Percentiles rank a stretch among this genome's conserved stretches.
Evolutionary conservation across 1,140 invertebrate species (phyloP).

Genomic region (Caerostris darwini): DNA sequence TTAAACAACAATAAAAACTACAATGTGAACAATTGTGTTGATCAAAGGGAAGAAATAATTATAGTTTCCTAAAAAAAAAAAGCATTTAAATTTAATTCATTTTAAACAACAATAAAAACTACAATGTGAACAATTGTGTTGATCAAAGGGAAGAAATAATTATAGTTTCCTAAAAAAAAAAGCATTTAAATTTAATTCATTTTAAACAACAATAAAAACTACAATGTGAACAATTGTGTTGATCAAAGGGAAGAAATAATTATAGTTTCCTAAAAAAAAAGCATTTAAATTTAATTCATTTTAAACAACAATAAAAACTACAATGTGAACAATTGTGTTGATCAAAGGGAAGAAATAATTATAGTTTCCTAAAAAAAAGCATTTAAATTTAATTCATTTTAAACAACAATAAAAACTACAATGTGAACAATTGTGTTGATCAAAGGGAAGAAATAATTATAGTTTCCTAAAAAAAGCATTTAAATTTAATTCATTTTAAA

Average conservation of each 20-base stretch:
- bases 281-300: too few species aligned
- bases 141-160: constrained; percentile 88
- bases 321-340: constrained; percentile 91
- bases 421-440: constrained; percentile 93
- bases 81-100: too few species aligned
- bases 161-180: constrained; percentile 88
- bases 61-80: constrained; percentile 87
- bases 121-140: constrained; percentile 92
- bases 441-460: constrained; percentile 89
- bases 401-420: too few species aligned
- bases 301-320: too few species aligned
- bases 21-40: constrained; percentile 91
- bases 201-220: too few species aligned
- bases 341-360: constrained; percentile 89
- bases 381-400: too few species aligned
- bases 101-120: too few species aligned
- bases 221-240: constrained; percentile 92
- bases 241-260: constrained; percentile 88
- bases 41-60: constrained; percentile 89
- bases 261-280: constrained; percentile 88
- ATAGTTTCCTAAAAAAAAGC: constrained; percentile 87
- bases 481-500: too few species aligned
- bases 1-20: too few species aligned
- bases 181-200: too few species aligned
- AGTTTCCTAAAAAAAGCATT: constrained; percentile 85